Percentiles rank a stretch among this genome's conserved stretches.
These are phyloP conservation scores for Phoxinus phoxinus DNA, from an alignment of 2,113 vertebrate species.

Conservation along the genomic window DNA sequence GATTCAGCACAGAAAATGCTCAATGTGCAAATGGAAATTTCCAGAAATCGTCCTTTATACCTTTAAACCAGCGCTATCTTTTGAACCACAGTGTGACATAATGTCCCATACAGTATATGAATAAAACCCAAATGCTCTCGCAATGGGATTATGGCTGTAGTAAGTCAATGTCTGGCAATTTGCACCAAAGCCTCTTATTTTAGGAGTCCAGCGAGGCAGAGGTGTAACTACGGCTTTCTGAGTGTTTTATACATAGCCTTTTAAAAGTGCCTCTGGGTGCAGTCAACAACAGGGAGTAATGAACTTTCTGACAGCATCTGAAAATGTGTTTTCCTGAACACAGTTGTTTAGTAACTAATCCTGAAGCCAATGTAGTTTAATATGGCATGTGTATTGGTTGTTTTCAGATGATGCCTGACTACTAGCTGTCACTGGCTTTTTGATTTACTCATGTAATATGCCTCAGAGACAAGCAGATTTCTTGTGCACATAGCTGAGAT, in stretches of 20 bases:
- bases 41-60: background rate
- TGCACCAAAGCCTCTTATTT: slow-evolving; percentile 36
- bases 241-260: slow-evolving; percentile 41
- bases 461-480: slow-evolving; percentile 25
- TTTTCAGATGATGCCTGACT: slow-evolving; percentile 30
- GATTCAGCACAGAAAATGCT: background rate
- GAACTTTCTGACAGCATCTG: slow-evolving; percentile 37
- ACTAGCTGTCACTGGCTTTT: slow-evolving; percentile 37
- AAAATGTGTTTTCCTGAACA: slow-evolving; percentile 30
- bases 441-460: slow-evolving; percentile 41
- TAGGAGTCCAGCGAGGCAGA: slow-evolving; percentile 24
- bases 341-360: slow-evolving; percentile 30
- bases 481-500: slow-evolving; percentile 20
- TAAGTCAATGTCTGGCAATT: slow-evolving; percentile 14
- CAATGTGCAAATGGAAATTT: background rate
- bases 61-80: background rate
- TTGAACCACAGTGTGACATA: background rate
- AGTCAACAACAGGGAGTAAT: slow-evolving; percentile 44
- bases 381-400: slow-evolving; percentile 14
- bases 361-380: slow-evolving; percentile 4
- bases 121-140: background rate
- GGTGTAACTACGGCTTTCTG: slow-evolving; percentile 35
- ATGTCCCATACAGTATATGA: background rate
- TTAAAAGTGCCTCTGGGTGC: slow-evolving; percentile 44
- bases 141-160: background rate